Conservation (phyloP, 2,888 invertebrate species). For the Aplocera efformata region DNA sequence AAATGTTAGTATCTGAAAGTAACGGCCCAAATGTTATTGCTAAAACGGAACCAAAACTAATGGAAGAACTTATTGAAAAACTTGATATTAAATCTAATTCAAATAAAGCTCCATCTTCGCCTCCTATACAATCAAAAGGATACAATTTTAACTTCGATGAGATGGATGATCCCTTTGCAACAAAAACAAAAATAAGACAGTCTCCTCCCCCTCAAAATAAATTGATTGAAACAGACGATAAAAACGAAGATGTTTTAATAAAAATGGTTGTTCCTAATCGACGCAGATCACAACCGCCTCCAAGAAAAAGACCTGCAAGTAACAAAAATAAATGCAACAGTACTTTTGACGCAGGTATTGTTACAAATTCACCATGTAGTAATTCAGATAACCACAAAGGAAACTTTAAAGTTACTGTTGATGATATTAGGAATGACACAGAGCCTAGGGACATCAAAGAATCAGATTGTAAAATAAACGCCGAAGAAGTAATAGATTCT, state of each 20-base stretch:
- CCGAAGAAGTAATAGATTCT: slow-evolving; percentile 2
- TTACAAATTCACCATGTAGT: slow-evolving; percentile 9
- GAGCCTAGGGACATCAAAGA: not conserved
- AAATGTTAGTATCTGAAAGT: slow-evolving; percentile 48
- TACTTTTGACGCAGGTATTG: slow-evolving; percentile 30
- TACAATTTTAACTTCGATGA: slow-evolving; percentile 70
- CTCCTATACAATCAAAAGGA: slow-evolving; percentile 56
- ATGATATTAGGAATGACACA: not conserved
- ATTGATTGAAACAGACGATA: slow-evolving; percentile 15
- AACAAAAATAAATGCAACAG: slow-evolving; percentile 45
- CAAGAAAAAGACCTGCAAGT: slow-evolving; percentile 35
- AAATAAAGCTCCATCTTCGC: slow-evolving; percentile 52
- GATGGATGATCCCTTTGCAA: slow-evolving; percentile 63
- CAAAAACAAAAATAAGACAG: slow-evolving; percentile 56
- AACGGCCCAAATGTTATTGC: slow-evolving; percentile 55
- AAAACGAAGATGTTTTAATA: slow-evolving; percentile 21
- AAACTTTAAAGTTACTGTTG: not conserved
- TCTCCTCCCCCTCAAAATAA: slow-evolving; percentile 41
- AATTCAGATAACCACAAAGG: slow-evolving; percentile 1
- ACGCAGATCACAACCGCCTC: slow-evolving; percentile 48
- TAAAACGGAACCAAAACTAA: slow-evolving; percentile 24
- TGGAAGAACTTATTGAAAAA: slow-evolving; percentile 27
- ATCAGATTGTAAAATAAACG: slow-evolving; percentile 2
- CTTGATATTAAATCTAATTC: slow-evolving; percentile 31
- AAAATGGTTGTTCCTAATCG: slow-evolving; percentile 39